phyloP scores from a whole-genome alignment of 2,888 invertebrate genomes.

The Heliconius ismenius region DNA sequence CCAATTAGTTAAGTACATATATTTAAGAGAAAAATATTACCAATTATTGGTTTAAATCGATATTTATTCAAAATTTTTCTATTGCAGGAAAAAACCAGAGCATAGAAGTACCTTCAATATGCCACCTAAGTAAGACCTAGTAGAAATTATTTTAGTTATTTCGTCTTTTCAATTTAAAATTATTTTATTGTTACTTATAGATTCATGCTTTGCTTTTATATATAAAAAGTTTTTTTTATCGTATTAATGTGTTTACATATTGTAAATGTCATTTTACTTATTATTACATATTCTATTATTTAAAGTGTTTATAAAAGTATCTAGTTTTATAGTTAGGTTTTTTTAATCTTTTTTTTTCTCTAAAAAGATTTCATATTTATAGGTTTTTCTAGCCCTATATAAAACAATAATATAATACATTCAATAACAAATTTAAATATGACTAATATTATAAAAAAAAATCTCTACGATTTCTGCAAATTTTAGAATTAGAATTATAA shows the following conservation, averaged over 20 bases:
- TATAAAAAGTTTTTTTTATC: neutral
- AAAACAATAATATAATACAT: too few species aligned
- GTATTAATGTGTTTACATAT: neutral
- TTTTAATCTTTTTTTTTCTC: neutral
- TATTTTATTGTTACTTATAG: conserved; percentile 17
- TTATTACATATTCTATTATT: neutral
- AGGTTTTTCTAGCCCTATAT: too few species aligned
- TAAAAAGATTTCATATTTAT: too few species aligned
- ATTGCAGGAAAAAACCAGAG: conserved; percentile 75
- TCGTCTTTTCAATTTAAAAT: neutral
- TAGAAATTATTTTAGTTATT: neutral
- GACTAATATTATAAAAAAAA: too few species aligned
- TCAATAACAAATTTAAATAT: too few species aligned
- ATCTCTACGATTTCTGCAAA: too few species aligned
- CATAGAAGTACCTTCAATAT: conserved; percentile 67
- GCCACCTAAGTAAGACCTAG: conserved; percentile 78
- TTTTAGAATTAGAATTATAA: too few species aligned
- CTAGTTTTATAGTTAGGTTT: neutral
- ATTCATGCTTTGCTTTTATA: conserved; percentile 14
- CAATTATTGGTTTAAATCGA: neutral
- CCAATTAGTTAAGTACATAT: too few species aligned
- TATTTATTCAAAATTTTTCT: conserved; percentile 58
- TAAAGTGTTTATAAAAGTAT: neutral
- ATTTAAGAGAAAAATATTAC: too few species aligned
- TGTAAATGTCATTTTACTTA: neutral